These are phyloP conservation scores for Trichogramma evanescens DNA, from an alignment of 2,888 invertebrate genomes.

Conservation along the genomic window DNA sequence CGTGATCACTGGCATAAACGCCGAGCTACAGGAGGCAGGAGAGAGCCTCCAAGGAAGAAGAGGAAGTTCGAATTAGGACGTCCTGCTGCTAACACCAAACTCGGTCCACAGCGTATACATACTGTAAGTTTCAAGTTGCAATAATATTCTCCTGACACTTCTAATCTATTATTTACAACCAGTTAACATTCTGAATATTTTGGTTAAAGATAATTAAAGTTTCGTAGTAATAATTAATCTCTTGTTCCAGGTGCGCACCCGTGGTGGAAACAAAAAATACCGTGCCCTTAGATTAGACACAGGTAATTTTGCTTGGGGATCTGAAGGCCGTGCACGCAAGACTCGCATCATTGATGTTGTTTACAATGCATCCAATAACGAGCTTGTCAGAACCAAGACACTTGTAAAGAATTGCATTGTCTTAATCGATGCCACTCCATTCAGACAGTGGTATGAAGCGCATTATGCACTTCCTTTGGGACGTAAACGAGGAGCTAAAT, in stretches of 20 bases:
- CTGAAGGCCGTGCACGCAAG: conserved; percentile 91
- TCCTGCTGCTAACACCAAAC: conserved; percentile 98
- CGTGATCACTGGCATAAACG: conserved; percentile 99
- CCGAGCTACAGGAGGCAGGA: conserved; percentile 96
- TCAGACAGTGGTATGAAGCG: conserved; percentile 98
- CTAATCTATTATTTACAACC: background rate
- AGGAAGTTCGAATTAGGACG: conserved; percentile 99
- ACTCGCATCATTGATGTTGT: conserved; percentile 99
- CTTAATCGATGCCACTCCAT: conserved; percentile 94
- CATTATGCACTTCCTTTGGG: conserved; percentile 94
- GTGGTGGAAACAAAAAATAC: conserved; percentile 94
- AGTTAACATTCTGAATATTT: background rate
- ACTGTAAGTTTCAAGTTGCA: conserved; percentile 53
- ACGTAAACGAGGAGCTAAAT: conserved; percentile 92
- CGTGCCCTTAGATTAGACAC: conserved; percentile 92
- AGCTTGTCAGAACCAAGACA: conserved; percentile 98
- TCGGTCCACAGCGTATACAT: conserved; percentile 89
- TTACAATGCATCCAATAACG: conserved; percentile 99
- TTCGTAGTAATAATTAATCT: background rate
- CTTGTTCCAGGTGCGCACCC: conserved; percentile 59
- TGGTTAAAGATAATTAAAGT: background rate
- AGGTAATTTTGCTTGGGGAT: conserved; percentile 99
- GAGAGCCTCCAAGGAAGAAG: conserved; percentile 97
- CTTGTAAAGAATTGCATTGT: conserved; percentile 98
- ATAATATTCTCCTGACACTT: too few relatives aligned